Evolutionary conservation across 2,888 invertebrate genomes (phyloP), one percentile per base, ranked within the genome.

Genomic region (Hedya salicella): DNA sequence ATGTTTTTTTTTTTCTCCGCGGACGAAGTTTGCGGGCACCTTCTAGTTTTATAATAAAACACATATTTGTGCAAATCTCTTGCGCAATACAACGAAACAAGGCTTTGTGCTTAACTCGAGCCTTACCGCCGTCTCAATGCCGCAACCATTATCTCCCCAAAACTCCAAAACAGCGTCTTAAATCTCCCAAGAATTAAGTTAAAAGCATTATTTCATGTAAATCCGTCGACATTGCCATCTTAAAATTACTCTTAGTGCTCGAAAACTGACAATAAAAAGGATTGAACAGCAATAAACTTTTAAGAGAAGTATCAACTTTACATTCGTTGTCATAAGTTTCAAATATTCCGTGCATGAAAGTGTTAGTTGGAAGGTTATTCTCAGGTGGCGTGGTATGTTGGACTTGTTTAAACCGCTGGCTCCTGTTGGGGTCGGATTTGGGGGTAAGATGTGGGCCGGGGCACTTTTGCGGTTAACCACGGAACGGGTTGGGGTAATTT

Each of bases 221-320:
- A 68, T 68, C 68, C 63, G 46, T 44, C 42, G 60, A 59, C 69
- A 72, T 71, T 62, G 68, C 69, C 71, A 66, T 70, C 71, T 72
- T 69, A 68, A 74, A 72, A 73, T 73, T 72, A 72, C 74, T 71
- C 73, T 76, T 67, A 75, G 70, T 69, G 70, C 67, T 54, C 64
- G 4, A 17, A 13, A n/a, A 14, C 42, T 57, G 32, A 32, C 3
- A n/a, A n/a, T 46, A 57, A 19, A 46, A 57, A 44, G 19, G 57
- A 19, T n/a, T n/a, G 1, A 46, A 19, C 19, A n/a, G 32, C n/a
- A 32, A 4, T 14, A 4, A 9, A 5, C 4, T 16, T 44, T n/a
- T 30, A 19, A n/a, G 2, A 13, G 57, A 32, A 46, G 13, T n/a
- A 46, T 32, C 46, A 32, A 3, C 44, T 57, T 42, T 57, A 46